A percentile compares a stretch with the other conserved stretches of the same genome.
Conservation (phyloP, 2,113 vertebrate genomes). For the Aegithalos caudatus region DNA sequence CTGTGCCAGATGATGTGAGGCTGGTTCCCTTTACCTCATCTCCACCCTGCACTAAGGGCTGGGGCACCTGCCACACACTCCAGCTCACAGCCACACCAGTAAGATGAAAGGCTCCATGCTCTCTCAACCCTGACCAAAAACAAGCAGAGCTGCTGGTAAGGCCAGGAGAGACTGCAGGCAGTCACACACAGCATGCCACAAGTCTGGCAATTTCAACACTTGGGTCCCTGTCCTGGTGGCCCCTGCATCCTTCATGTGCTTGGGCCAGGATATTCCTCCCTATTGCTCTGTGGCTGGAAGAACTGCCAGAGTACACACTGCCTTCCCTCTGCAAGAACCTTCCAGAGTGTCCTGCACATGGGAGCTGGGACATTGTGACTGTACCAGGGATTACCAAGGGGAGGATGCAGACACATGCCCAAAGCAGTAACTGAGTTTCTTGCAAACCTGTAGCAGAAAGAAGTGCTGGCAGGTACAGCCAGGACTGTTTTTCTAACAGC, state of each 20-base stretch:
- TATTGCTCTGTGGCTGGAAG: neutral
- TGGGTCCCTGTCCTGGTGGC: neutral
- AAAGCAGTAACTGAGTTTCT: neutral
- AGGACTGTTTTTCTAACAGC: neutral
- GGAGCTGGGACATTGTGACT: neutral
- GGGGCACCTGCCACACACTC: neutral
- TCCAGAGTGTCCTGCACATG: neutral
- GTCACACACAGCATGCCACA: neutral
- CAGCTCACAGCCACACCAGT: neutral
- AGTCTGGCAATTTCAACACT: neutral
- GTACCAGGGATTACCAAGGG: neutral
- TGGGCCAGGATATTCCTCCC: neutral
- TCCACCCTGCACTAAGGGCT: neutral
- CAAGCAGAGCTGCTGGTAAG: neutral
- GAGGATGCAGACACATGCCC: neutral
- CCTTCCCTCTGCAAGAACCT: neutral
- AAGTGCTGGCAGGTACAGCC: neutral
- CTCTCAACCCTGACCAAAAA: neutral
- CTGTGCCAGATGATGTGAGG: rapidly evolving
- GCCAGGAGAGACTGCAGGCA: neutral
- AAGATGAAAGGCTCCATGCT: neutral
- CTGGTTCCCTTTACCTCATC: neutral
- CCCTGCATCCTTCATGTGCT: neutral
- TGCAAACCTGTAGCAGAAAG: neutral
- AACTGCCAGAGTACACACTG: neutral